Conservation (phyloP, 2,113 vertebrate species). For the Columba janthina region DNA sequence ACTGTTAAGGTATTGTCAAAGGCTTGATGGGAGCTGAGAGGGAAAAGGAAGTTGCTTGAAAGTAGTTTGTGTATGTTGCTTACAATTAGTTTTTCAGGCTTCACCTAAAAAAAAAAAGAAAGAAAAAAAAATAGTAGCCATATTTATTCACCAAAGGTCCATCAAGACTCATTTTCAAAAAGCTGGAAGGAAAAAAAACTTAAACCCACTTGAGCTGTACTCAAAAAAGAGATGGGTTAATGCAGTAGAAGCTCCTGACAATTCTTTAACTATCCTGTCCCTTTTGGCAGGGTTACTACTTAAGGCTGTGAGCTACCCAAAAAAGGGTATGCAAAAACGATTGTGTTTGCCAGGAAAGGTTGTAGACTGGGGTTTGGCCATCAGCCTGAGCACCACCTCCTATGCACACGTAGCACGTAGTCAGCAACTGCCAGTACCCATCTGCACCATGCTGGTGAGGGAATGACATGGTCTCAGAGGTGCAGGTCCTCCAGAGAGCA, state of each 20-base stretch:
- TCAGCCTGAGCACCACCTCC: not conserved
- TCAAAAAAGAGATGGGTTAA: not conserved
- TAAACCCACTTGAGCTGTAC: not conserved
- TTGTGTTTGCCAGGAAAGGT: not conserved
- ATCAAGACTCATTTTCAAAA: not conserved
- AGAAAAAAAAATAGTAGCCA: too few relatives aligned
- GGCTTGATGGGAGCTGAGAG: not conserved
- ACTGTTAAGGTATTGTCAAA: conserved; percentile 49
- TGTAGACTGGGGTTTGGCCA: not conserved
- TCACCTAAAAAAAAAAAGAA: not conserved
- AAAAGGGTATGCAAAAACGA: not conserved
- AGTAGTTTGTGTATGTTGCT: not conserved
- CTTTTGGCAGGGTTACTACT: not conserved
- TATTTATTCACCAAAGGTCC: not conserved
- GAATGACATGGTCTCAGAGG: too few relatives aligned
- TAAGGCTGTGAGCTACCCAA: not conserved
- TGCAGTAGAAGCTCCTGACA: not conserved
- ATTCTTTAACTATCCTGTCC: not conserved
- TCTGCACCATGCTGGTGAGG: too few relatives aligned
- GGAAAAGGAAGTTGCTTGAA: not conserved
- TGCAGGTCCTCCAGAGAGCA: too few relatives aligned
- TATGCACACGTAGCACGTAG: not conserved
- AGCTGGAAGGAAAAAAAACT: not conserved
- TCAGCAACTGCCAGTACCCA: not conserved
- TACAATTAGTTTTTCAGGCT: not conserved